Evolutionary conservation across 35 echinoderm and acorn worm genomes (phyloP), one percentile per base, ranked within the genome.

Genomic region (Diadema setosum): DNA sequence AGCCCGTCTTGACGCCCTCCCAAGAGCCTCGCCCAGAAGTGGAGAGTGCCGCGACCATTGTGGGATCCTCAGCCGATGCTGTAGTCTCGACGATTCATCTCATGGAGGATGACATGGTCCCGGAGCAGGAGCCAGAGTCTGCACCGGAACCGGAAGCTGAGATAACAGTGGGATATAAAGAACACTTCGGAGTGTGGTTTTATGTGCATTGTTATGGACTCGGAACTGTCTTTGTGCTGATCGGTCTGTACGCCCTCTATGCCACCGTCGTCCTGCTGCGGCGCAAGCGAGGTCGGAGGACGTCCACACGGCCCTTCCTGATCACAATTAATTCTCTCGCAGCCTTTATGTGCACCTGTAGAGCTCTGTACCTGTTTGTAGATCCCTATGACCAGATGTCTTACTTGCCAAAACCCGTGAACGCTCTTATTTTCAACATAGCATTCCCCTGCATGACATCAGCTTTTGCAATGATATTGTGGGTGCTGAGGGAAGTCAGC

Each of bases 381-480:
- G 57, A 90, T 31, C 81, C 63, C 41, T 83, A 90, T n/a, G 46
- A 67, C 40, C 61, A 40, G 16, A 31, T 11, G 1, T 15, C 16
- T 48, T 64, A 50, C 31, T 90, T 81, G 14, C 46, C 56, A 63
- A 65, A 69, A 44, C 26, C 84, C 1, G 35, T 73, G 11, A 44
- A 73, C 35, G 84, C 64, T 16, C 67, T 90, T 17, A 42, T 90
- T 8, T 65, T 82, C 5, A 90, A 90, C 41, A 2, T 90, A 14
- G 31, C 80, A 9, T 90, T 67, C 32, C 88, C 88, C 1, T 90
- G 88, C 39, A 59, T 90, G 76, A 90, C 88, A n/a, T 52, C 57
- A 0, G 81, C 80, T 0, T 90, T 90, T 58, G 88, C 80, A 5
- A 42, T 90, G 58, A 84, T 90, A 43, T 70, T 81, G 12, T 82